These are phyloP conservation scores for Nysson spinosus DNA, from an alignment of 2,888 invertebrate genomes.

Conservation along the genomic window DNA sequence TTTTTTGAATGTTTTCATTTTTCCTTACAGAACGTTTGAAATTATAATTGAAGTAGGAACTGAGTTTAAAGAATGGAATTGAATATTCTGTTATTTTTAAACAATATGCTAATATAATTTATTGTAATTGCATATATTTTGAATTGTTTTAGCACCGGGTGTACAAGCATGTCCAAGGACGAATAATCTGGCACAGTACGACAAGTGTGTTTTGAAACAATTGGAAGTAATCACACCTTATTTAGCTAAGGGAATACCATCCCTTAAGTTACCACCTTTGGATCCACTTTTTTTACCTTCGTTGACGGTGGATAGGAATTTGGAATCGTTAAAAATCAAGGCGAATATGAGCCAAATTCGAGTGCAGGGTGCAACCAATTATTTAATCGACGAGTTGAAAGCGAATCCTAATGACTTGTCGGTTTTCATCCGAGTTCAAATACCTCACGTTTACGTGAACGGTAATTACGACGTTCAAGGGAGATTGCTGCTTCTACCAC, in stretches of 20 bases:
- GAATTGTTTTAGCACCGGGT: slow-evolving; percentile 69
- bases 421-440: slow-evolving; percentile 76
- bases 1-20: too few species aligned
- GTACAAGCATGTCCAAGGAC: slow-evolving; percentile 66
- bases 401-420: slow-evolving; percentile 77
- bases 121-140: background rate
- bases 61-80: too few species aligned
- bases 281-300: slow-evolving; percentile 86
- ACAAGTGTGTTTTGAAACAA: slow-evolving; percentile 81
- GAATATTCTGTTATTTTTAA: too few species aligned
- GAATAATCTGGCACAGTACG: slow-evolving; percentile 57
- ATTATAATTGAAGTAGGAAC: too few species aligned
- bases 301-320: slow-evolving; percentile 84
- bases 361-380: slow-evolving; percentile 83
- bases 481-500: slow-evolving; percentile 78
- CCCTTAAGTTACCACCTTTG: slow-evolving; percentile 84
- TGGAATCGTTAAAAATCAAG: slow-evolving; percentile 84
- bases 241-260: slow-evolving; percentile 83
- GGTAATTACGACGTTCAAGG: slow-evolving; percentile 80
- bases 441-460: slow-evolving; percentile 78
- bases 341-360: slow-evolving; percentile 84
- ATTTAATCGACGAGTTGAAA: slow-evolving; percentile 80
- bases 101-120: too few species aligned
- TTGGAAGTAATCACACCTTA: slow-evolving; percentile 82
- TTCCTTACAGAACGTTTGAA: too few species aligned